phyloP scores from a whole-genome alignment of 2,113 vertebrate genomes.

The Formicarius rufipectus region DNA sequence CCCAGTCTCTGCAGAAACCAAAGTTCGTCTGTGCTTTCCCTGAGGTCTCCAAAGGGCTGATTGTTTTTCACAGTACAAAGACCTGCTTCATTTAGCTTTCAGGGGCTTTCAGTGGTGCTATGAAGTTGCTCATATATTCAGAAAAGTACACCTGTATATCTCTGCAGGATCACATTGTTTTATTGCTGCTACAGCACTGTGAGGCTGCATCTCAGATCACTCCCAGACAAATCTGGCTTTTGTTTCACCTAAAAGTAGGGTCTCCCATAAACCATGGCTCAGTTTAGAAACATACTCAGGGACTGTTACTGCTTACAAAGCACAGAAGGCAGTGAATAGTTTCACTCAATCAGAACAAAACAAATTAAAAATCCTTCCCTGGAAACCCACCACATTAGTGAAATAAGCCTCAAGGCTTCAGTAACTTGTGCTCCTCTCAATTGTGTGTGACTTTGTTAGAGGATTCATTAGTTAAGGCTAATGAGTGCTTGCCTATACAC shows the following conservation, averaged over 20 bases:
- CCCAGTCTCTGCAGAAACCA: not conserved
- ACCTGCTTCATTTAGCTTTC: not conserved
- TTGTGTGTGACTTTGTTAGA: not conserved
- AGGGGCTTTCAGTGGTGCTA: not conserved
- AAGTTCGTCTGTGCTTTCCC: not conserved
- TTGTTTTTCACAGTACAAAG: not conserved
- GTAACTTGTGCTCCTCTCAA: not conserved
- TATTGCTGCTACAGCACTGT: not conserved
- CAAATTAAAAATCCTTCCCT: not conserved
- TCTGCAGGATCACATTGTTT: not conserved
- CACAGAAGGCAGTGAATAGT: not conserved
- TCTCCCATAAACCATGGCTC: not conserved
- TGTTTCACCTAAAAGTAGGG: not conserved
- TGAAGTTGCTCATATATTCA: not conserved
- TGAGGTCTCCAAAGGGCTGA: not conserved
- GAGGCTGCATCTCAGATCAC: not conserved
- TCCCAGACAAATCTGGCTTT: slow-evolving; percentile 3
- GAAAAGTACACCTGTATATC: not conserved
- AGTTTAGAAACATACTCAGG: not conserved
- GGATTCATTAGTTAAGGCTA: slow-evolving; percentile 9
- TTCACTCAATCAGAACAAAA: not conserved
- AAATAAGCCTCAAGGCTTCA: not conserved
- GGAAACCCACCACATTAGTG: not conserved
- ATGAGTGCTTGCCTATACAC: not conserved
- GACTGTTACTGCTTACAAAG: not conserved